Percentiles rank a stretch among this genome's conserved stretches.
These are phyloP conservation scores for Perdita meconis DNA, from an alignment of 2,888 invertebrate species.

Conservation along the genomic window DNA sequence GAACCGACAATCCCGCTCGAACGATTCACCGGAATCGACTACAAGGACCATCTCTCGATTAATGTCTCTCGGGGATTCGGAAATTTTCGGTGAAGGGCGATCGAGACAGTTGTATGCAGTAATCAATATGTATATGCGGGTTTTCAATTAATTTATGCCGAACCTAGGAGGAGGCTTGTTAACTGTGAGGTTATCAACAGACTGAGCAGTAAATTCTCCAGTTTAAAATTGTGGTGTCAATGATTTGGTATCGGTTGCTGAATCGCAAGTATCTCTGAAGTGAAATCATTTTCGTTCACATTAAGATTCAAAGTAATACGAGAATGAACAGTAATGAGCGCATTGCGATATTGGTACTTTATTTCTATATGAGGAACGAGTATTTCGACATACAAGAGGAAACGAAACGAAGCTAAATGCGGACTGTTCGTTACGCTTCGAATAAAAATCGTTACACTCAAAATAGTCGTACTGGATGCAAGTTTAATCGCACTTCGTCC, in stretches of 20 bases:
- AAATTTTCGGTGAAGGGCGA: background rate
- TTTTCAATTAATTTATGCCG: too few relatives aligned
- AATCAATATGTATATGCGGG: too few relatives aligned
- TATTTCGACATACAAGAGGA: constrained; percentile 15
- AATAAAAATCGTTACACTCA: constrained; percentile 51
- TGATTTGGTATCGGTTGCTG: background rate
- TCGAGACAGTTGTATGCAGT: background rate
- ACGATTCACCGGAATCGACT: constrained; percentile 63
- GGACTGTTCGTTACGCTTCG: constrained; percentile 24
- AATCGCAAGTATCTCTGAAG: background rate
- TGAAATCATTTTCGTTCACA: background rate
- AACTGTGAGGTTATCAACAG: too few relatives aligned
- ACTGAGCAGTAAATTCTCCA: too few relatives aligned
- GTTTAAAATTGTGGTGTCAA: too few relatives aligned
- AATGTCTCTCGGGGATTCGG: constrained; percentile 26
- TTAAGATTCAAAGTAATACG: too few relatives aligned
- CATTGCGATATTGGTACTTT: background rate
- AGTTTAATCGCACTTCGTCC: constrained; percentile 54
- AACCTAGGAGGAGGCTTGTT: too few relatives aligned
- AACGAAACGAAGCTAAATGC: constrained; percentile 38
- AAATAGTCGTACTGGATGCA: constrained; percentile 47
- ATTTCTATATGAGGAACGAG: background rate
- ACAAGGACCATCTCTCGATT: constrained; percentile 35
- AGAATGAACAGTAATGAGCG: background rate
- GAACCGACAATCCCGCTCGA: constrained; percentile 60